phyloP scores from a whole-genome alignment of 2,113 vertebrate genomes.

The Oceanites oceanicus region DNA sequence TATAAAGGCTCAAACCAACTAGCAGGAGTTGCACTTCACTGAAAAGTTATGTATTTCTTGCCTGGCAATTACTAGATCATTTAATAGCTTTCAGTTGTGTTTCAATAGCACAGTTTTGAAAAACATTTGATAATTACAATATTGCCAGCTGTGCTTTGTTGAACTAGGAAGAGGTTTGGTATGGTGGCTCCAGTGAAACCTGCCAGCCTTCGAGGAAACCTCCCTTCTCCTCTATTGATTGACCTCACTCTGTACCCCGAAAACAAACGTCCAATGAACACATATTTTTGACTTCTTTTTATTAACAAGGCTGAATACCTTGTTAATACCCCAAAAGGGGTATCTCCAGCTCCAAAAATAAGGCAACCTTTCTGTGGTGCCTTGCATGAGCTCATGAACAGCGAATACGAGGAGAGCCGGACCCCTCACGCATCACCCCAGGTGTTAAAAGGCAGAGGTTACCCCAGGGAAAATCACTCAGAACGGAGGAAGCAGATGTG shows the following conservation, averaged over 20 bases:
- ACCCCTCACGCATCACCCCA: too few species aligned
- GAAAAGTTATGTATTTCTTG: neutral
- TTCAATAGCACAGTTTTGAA: neutral
- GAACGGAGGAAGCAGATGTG: neutral
- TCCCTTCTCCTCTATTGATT: neutral
- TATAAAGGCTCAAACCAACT: neutral
- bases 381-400: neutral
- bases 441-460: neutral
- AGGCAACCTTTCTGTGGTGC: fast-evolving
- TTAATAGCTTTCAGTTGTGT: neutral
- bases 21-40: neutral
- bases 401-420: fast-evolving
- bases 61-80: neutral
- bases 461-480: neutral
- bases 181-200: neutral
- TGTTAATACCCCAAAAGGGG: neutral
- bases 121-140: neutral
- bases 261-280: neutral
- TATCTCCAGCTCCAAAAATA: neutral
- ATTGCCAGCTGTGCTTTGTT: neutral
- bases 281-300: neutral
- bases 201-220: neutral
- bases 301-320: neutral
- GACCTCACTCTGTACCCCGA: neutral
- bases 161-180: neutral